A percentile compares a stretch with the other conserved stretches of the same genome.
Evolutionary conservation across 2,113 vertebrate genomes (phyloP).

Genomic region (Corvus moneduloides): DNA sequence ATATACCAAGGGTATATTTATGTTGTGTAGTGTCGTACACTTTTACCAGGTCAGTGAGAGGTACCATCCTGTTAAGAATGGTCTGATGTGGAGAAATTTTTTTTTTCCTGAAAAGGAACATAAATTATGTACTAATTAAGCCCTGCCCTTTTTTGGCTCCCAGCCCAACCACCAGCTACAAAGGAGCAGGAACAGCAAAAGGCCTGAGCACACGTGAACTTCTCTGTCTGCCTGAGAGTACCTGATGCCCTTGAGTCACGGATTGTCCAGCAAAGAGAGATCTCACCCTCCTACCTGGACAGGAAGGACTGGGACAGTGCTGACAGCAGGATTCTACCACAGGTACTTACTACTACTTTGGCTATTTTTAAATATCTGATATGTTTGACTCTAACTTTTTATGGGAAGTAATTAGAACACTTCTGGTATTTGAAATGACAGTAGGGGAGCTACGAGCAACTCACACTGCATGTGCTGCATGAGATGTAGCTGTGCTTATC

Average conservation of each 20-base stretch:
- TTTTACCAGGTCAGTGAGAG: neutral
- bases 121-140: conserved; percentile 24
- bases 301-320: neutral
- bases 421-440: neutral
- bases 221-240: neutral
- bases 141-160: conserved; percentile 38
- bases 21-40: neutral
- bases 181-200: conserved; percentile 8
- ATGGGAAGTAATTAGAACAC: neutral
- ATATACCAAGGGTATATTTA: neutral
- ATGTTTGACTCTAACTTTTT: neutral
- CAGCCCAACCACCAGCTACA: neutral
- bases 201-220: neutral
- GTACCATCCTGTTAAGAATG: neutral
- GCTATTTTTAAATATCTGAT: neutral
- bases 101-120: neutral
- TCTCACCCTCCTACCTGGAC: neutral
- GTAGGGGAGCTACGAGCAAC: neutral
- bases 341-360: conserved; percentile 12
- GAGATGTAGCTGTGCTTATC: neutral
- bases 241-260: neutral
- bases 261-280: neutral
- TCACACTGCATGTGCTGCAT: fast-evolving
- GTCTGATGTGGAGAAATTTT: neutral
- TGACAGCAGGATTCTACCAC: neutral